Conservation (phyloP, 2,113 vertebrate genomes). For the Steatornis caripensis region DNA sequence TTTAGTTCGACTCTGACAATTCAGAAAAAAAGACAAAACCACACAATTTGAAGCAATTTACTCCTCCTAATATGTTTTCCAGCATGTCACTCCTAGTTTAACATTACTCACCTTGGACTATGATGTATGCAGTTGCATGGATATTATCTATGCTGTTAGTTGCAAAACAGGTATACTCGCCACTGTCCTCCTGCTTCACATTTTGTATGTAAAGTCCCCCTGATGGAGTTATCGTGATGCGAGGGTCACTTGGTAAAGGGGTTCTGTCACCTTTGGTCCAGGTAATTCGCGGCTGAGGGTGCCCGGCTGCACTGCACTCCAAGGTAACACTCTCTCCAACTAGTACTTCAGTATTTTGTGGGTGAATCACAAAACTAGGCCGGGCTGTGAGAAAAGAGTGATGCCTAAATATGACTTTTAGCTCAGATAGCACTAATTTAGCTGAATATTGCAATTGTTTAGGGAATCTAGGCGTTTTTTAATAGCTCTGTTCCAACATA, state of each 20-base stretch:
- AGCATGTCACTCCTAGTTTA: background rate
- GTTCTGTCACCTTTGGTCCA: constrained; percentile 91
- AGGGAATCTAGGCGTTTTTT: background rate
- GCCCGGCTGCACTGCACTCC: constrained; percentile 93
- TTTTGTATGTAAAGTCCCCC: constrained; percentile 95
- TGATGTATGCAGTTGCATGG: constrained; percentile 88
- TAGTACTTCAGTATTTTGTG: constrained; percentile 95
- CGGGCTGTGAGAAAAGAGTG: constrained; percentile 74
- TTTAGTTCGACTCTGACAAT: background rate
- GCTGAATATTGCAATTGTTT: background rate
- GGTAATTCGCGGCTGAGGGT: constrained; percentile 87
- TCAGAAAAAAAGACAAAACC: background rate
- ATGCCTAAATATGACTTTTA: background rate
- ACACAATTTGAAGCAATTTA: background rate
- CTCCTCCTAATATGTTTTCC: background rate
- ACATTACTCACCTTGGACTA: constrained; percentile 86
- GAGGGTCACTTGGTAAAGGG: constrained; percentile 85
- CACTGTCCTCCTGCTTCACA: constrained; percentile 84
- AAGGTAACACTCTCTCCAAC: constrained; percentile 95
- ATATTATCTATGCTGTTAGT: constrained; percentile 90
- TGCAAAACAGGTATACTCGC: constrained; percentile 93
- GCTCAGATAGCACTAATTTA: background rate
- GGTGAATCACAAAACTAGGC: constrained; percentile 96
- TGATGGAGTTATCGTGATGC: constrained; percentile 87
- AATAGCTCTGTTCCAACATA: background rate